Conservation (phyloP, 2,888 invertebrate species). For the Ennomos quercinarius region DNA sequence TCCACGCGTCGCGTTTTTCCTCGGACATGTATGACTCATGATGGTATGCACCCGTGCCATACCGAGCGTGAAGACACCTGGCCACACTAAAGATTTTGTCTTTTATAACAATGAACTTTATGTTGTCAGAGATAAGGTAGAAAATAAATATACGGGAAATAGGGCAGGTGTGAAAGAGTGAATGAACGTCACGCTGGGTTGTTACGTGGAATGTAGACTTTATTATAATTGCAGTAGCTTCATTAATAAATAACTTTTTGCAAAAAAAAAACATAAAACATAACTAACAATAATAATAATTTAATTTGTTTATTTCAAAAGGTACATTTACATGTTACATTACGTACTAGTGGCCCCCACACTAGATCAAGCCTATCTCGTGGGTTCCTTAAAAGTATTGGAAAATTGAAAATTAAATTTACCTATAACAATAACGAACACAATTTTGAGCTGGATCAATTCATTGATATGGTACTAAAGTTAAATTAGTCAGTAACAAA, state of each 20-base stretch:
- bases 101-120: slow-evolving; percentile 21
- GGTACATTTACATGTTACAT: too few relatives aligned
- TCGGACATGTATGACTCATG: slow-evolving; percentile 60
- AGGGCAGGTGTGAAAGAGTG: slow-evolving; percentile 59
- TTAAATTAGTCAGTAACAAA: too few relatives aligned
- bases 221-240: not conserved
- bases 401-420: too few relatives aligned
- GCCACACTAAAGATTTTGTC: slow-evolving; percentile 43
- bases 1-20: slow-evolving; percentile 70
- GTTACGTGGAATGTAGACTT: slow-evolving; percentile 1
- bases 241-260: not conserved
- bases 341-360: too few relatives aligned
- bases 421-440: too few relatives aligned
- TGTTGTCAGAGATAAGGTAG: slow-evolving; percentile 10
- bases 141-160: not conserved
- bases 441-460: too few relatives aligned
- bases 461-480: too few relatives aligned
- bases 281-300: too few relatives aligned
- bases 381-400: too few relatives aligned
- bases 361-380: too few relatives aligned
- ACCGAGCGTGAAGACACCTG: slow-evolving; percentile 76
- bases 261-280: too few relatives aligned
- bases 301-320: too few relatives aligned
- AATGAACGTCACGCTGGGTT: slow-evolving; percentile 43
- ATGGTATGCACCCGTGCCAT: slow-evolving; percentile 61